phyloP scores from a whole-genome alignment of 37 sponge, comb jelly and placozoan species.

The Eunapius fragilis region DNA sequence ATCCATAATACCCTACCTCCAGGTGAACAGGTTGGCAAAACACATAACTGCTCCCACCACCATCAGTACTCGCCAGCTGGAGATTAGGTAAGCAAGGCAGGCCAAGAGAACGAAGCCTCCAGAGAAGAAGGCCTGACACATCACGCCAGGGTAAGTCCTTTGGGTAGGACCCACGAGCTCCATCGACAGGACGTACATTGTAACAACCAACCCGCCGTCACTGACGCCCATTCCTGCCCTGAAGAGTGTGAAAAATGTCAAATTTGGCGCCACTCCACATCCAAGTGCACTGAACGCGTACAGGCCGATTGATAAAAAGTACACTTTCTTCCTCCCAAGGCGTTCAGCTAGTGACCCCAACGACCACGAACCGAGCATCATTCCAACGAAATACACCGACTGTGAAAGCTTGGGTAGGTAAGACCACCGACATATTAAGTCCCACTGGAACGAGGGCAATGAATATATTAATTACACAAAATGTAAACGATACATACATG shows the following conservation, averaged over 20 bases:
- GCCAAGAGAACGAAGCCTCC: constrained; percentile 4
- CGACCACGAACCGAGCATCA: constrained; percentile 49
- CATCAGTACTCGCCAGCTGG: constrained; percentile 38
- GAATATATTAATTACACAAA: not conserved
- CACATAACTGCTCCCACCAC: constrained; percentile 1
- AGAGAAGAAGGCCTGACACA: constrained; percentile 15
- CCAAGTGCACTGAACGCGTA: not conserved
- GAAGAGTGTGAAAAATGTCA: constrained; percentile 24
- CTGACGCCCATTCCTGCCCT: constrained; percentile 6
- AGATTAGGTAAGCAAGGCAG: constrained; percentile 49
- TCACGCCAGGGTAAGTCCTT: constrained; percentile 20
- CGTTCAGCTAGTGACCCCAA: constrained; percentile 45
- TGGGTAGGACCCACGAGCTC: constrained; percentile 35
- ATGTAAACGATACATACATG: too few relatives aligned
- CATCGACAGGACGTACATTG: constrained; percentile 35
- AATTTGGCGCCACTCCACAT: constrained; percentile 10
- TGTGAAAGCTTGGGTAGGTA: constrained; percentile 47
- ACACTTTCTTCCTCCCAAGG: constrained; percentile 47
- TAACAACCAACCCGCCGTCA: constrained; percentile 17
- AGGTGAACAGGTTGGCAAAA: not conserved
- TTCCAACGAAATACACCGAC: constrained; percentile 54
- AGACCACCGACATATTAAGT: constrained; percentile 44
- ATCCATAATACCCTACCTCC: constrained; percentile 17
- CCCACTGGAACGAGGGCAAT: constrained; percentile 47
- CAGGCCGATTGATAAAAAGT: constrained; percentile 1